Conservation (phyloP, 2,797 vertebrate species). For the Todus mexicanus region DNA sequence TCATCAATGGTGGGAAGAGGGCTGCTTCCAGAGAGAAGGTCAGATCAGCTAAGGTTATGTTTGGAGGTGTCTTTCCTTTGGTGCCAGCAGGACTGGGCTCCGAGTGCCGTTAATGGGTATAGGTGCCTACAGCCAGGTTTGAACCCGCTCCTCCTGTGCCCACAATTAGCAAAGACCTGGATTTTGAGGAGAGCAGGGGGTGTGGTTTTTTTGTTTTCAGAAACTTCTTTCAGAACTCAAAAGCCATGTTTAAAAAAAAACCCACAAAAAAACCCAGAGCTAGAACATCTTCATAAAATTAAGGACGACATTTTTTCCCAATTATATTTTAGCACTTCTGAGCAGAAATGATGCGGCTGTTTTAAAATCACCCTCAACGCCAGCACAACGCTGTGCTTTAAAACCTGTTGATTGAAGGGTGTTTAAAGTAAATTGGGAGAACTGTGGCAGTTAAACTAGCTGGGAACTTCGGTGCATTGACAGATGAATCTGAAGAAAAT, state of each 20-base stretch:
- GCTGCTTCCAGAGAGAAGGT: not conserved
- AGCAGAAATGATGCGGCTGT: not conserved
- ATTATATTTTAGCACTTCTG: slow-evolving; percentile 1
- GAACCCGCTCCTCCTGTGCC: not conserved
- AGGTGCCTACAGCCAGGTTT: not conserved
- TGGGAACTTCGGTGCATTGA: not conserved
- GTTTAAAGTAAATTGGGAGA: slow-evolving; percentile 35
- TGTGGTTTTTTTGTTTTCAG: not conserved
- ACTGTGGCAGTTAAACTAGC: not conserved
- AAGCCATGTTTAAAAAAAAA: too few species aligned
- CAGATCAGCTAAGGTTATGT: not conserved
- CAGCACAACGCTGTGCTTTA: not conserved
- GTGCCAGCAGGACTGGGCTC: not conserved
- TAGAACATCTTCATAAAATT: not conserved
- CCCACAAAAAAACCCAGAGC: not conserved
- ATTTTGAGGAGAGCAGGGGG: not conserved
- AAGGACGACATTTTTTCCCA: not conserved
- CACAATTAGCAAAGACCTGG: not conserved
- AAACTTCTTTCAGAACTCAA: not conserved
- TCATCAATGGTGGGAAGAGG: not conserved
- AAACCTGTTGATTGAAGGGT: slow-evolving; percentile 2
- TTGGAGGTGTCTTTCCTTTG: not conserved
- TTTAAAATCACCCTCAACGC: not conserved
- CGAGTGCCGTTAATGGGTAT: not conserved
- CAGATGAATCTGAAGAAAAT: not conserved